These are phyloP conservation scores for mouse (Mus musculus) DNA, from an alignment of 2,113 vertebrate genomes.

Conservation along the genomic window DNA sequence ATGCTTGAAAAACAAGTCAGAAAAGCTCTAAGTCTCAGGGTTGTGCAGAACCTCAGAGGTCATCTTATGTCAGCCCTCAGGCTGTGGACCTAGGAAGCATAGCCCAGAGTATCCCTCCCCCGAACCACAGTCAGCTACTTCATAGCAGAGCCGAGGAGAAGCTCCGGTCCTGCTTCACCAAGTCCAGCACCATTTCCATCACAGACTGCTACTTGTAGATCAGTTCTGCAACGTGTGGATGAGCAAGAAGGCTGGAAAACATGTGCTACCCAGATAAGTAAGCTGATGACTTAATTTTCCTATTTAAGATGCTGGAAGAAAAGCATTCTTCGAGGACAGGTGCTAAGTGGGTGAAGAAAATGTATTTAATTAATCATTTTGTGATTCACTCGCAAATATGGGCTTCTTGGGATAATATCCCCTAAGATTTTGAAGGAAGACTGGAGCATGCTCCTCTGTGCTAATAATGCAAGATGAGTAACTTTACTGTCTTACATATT, in stretches of 20 bases:
- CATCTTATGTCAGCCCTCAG: background rate
- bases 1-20: background rate
- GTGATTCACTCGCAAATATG: conserved; percentile 65
- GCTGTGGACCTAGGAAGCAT: background rate
- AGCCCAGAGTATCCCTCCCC: background rate
- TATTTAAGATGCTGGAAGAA: conserved; percentile 63
- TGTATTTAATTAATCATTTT: conserved; percentile 67
- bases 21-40: background rate
- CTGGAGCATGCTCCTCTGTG: background rate
- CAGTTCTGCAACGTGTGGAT: background rate
- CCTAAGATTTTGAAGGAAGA: conserved; percentile 35
- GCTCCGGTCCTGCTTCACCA: background rate
- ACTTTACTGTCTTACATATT: conserved; percentile 77
- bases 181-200: background rate
- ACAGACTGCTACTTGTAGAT: background rate
- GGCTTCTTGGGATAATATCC: conserved; percentile 63
- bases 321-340: conserved; percentile 51
- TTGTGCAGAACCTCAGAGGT: background rate
- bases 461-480: conserved; percentile 74
- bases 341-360: conserved; percentile 61
- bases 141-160: background rate
- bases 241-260: background rate
- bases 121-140: background rate
- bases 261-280: background rate
- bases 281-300: conserved; percentile 62